These are phyloP conservation scores for Indicator maculatus DNA, from an alignment of 2,113 vertebrate species.

Conservation along the genomic window DNA sequence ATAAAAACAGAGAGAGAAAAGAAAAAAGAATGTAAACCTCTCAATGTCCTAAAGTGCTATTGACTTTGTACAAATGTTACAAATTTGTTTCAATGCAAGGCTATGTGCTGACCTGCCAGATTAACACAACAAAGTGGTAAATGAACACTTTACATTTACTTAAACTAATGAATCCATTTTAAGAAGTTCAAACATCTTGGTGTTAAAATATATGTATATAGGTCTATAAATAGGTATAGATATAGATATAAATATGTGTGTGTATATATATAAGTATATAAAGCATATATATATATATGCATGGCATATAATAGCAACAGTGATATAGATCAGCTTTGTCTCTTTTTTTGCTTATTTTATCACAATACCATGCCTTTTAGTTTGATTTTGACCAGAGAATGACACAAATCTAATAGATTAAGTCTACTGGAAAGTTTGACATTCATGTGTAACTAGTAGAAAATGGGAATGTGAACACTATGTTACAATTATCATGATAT, in stretches of 20 bases:
- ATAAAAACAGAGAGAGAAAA: background rate
- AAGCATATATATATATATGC: background rate
- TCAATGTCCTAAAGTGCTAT: background rate
- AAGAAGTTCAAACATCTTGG: background rate
- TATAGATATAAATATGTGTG: too few species aligned
- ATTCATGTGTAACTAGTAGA: background rate
- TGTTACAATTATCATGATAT: background rate
- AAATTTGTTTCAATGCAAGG: background rate
- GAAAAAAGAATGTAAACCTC: background rate
- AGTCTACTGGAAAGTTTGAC: background rate
- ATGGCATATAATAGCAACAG: background rate
- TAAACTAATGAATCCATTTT: background rate
- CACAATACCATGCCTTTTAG: background rate
- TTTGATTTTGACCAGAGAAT: background rate
- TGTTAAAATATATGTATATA: background rate
- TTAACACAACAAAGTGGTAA: background rate
- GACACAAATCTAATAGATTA: background rate
- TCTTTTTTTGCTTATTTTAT: background rate
- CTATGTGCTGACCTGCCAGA: background rate
- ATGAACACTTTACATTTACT: background rate
- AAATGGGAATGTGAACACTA: background rate
- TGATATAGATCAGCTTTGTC: background rate
- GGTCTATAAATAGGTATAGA: too few species aligned
- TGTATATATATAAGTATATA: too few species aligned
- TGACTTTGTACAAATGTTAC: background rate